These are phyloP conservation scores for Epinephelus fuscoguttatus DNA, from an alignment of 2,113 vertebrate species.

Conservation along the genomic window DNA sequence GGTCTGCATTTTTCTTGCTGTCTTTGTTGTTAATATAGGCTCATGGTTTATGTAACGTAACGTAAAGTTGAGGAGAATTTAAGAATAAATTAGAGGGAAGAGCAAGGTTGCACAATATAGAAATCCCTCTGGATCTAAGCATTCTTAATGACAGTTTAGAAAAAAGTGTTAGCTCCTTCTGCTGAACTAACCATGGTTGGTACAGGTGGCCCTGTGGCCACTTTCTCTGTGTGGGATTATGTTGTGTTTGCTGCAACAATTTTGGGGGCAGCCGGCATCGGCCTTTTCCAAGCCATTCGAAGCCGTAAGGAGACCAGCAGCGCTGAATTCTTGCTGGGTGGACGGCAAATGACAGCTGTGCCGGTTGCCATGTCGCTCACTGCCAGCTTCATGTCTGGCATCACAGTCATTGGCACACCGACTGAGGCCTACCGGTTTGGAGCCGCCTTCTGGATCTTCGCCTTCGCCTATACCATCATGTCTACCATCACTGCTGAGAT, in stretches of 20 bases:
- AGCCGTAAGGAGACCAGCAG: conserved; percentile 79
- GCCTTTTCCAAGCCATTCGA: conserved; percentile 84
- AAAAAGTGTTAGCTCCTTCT: background rate
- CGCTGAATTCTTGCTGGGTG: conserved; percentile 84
- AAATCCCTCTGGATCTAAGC: background rate
- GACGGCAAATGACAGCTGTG: conserved; percentile 85
- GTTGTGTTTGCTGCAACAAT: conserved; percentile 84
- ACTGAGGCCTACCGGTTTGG: conserved; percentile 84
- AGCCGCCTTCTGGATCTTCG: conserved; percentile 83
- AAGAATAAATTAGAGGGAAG: conserved; percentile 6
- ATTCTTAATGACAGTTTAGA: background rate
- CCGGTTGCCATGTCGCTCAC: conserved; percentile 88
- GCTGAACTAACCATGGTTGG: conserved; percentile 72
- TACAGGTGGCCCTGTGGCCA: conserved; percentile 76
- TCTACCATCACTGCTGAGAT: conserved; percentile 83
- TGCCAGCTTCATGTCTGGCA: conserved; percentile 89
- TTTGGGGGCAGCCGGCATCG: conserved; percentile 76
- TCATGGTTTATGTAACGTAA: background rate
- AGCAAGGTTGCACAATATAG: conserved; percentile 2
- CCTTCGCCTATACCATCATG: conserved; percentile 84
- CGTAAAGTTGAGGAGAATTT: background rate
- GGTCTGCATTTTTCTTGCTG: background rate
- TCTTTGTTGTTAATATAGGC: background rate
- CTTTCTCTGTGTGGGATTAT: conserved; percentile 87
- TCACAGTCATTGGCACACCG: conserved; percentile 87